A percentile compares a stretch with the other conserved stretches of the same genome.
Evolutionary conservation across 2,888 invertebrate species (phyloP).

Genomic region (Drosophila kambysellisi): DNA sequence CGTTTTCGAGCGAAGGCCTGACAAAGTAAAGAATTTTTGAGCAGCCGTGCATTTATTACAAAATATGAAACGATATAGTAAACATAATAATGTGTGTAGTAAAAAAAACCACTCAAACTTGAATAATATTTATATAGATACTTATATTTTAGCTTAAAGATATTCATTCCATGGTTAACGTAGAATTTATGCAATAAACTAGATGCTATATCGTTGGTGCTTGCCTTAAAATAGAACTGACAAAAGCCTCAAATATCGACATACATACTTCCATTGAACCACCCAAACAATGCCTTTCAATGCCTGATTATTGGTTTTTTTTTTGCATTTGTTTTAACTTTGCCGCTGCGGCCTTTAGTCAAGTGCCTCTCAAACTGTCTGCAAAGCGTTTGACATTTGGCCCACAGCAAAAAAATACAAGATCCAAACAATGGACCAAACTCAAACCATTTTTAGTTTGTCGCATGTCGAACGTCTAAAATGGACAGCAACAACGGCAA

Average conservation of each 20-base stretch:
- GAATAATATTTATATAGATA: not conserved
- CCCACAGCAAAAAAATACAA: slow-evolving; percentile 37
- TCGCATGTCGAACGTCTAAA: slow-evolving; percentile 42
- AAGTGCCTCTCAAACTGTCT: slow-evolving; percentile 71
- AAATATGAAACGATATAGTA: not conserved
- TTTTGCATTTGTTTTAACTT: slow-evolving; percentile 62
- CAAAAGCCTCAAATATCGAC: not conserved
- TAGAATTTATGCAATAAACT: not conserved
- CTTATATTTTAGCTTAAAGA: too few species aligned
- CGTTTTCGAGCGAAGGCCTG: not conserved
- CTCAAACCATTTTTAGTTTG: slow-evolving; percentile 45
- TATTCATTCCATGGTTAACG: not conserved
- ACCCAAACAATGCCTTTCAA: slow-evolving; percentile 37
- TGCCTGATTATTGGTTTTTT: not conserved
- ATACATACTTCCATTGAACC: slow-evolving; percentile 9
- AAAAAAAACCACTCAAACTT: not conserved
- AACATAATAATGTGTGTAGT: not conserved
- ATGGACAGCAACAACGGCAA: slow-evolving; percentile 18
- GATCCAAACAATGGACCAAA: slow-evolving; percentile 38
- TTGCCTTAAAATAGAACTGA: slow-evolving; percentile 6
- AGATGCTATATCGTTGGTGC: not conserved
- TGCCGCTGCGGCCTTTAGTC: slow-evolving; percentile 56
- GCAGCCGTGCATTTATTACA: not conserved
- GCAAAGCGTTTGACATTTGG: slow-evolving; percentile 69
- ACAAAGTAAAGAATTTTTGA: not conserved